Percentiles rank a stretch among this genome's conserved stretches.
Conservation (phyloP, 2,113 vertebrate genomes). For the Scolopax mira region DNA sequence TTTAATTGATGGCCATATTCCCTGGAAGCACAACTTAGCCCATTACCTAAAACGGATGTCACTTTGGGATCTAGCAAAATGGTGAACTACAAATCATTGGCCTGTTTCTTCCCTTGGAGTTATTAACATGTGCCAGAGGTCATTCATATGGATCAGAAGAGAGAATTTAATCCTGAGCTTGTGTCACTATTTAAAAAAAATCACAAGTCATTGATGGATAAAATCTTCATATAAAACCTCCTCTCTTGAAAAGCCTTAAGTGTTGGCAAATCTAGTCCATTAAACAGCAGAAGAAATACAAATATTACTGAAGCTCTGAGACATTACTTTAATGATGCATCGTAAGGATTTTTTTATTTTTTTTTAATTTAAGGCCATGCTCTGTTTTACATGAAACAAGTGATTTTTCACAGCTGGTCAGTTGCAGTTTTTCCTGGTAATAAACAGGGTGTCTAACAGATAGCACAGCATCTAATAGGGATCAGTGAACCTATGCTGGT, state of each 20-base stretch:
- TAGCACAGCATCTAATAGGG: not conserved
- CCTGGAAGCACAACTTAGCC: not conserved
- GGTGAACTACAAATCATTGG: not conserved
- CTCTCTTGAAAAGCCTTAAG: not conserved
- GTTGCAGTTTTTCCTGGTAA: not conserved
- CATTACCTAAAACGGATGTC: not conserved
- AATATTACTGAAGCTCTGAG: not conserved
- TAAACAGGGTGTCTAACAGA: not conserved
- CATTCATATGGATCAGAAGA: not conserved
- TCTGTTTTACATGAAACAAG: not conserved
- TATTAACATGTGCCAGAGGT: not conserved
- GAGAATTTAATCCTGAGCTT: not conserved
- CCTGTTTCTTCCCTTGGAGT: not conserved
- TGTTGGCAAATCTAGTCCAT: not conserved
- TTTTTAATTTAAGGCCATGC: not conserved
- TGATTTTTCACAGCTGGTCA: not conserved
- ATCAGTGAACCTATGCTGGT: not conserved
- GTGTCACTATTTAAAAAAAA: not conserved
- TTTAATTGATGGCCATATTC: not conserved
- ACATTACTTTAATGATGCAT: not conserved
- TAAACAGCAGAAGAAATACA: not conserved
- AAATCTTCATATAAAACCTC: not conserved
- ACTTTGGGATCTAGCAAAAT: not conserved
- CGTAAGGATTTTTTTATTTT: not conserved
- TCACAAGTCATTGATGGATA: not conserved